These are phyloP conservation scores for Hirtodrosophila alboralis DNA, from an alignment of 2,888 invertebrate species.

Conservation along the genomic window DNA sequence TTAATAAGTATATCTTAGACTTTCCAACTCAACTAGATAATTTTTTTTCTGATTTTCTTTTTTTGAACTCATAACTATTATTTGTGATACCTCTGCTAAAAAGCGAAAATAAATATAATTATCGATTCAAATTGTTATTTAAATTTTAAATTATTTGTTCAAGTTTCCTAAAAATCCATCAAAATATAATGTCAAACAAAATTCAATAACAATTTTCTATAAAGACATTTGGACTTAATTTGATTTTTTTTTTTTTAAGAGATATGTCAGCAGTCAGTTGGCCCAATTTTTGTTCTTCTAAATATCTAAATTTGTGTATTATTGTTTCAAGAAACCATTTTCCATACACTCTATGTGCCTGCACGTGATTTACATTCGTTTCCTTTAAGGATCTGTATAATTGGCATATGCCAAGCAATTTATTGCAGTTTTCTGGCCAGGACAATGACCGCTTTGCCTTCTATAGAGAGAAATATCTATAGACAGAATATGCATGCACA, in stretches of 20 bases:
- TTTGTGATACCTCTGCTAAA: too few species aligned
- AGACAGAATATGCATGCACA: slow-evolving; percentile 33
- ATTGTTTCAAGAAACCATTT: slow-evolving; percentile 9
- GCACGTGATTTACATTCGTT: slow-evolving; percentile 59
- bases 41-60: too few species aligned
- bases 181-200: too few species aligned
- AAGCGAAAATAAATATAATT: too few species aligned
- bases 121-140: too few species aligned
- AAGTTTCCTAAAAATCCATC: too few species aligned
- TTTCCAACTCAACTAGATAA: too few species aligned
- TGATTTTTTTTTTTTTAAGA: not conserved
- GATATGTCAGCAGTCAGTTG: not conserved
- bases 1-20: too few species aligned
- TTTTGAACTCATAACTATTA: too few species aligned
- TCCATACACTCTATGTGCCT: slow-evolving; percentile 1
- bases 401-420: slow-evolving; percentile 62
- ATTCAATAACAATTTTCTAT: too few species aligned
- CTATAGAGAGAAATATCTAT: slow-evolving; percentile 5
- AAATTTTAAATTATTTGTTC: too few species aligned
- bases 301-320: slow-evolving; percentile 28
- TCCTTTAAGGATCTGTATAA: slow-evolving; percentile 68
- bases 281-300: slow-evolving; percentile 12
- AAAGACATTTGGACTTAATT: too few species aligned
- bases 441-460: slow-evolving; percentile 57
- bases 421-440: slow-evolving; percentile 57